Percentiles rank a stretch among this genome's conserved stretches.
Conservation (phyloP, 2,888 invertebrate species). For the Acholoe squamosa region DNA sequence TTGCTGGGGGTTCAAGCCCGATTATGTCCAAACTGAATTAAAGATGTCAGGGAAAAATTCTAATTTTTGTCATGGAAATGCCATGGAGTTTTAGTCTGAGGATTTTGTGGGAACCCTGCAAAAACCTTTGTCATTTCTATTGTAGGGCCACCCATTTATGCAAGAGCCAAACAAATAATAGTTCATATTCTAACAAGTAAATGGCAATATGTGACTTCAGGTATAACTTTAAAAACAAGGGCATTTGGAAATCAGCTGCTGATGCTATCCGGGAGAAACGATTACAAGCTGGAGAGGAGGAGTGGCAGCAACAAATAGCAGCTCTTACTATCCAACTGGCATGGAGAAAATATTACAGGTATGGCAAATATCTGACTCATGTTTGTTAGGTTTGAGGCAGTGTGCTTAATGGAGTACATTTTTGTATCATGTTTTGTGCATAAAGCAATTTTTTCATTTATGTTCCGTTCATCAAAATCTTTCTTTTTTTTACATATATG, state of each 20-base stretch:
- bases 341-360: slow-evolving; percentile 81
- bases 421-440: no score
- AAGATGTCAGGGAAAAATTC: no score
- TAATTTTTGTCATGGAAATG: no score
- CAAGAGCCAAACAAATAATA: no score
- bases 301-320: slow-evolving; percentile 79
- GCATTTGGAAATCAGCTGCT: slow-evolving; percentile 74
- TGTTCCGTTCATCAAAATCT: not conserved
- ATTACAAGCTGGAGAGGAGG: slow-evolving; percentile 76
- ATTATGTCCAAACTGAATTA: no score
- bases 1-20: no score
- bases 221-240: slow-evolving; percentile 69
- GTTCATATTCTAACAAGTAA: no score
- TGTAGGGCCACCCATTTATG: no score
- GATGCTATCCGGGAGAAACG: slow-evolving; percentile 75
- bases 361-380: slow-evolving; percentile 54
- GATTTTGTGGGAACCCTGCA: not conserved
- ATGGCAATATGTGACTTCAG: not conserved
- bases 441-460: not conserved
- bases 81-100: not conserved
- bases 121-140: no score
- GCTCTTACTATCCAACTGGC: slow-evolving; percentile 81
- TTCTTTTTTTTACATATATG: not conserved
- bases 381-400: no score
- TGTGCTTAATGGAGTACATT: no score